These are phyloP conservation scores for Galeopterus variegatus DNA, from an alignment of 2,113 vertebrate genomes.

Conservation along the genomic window DNA sequence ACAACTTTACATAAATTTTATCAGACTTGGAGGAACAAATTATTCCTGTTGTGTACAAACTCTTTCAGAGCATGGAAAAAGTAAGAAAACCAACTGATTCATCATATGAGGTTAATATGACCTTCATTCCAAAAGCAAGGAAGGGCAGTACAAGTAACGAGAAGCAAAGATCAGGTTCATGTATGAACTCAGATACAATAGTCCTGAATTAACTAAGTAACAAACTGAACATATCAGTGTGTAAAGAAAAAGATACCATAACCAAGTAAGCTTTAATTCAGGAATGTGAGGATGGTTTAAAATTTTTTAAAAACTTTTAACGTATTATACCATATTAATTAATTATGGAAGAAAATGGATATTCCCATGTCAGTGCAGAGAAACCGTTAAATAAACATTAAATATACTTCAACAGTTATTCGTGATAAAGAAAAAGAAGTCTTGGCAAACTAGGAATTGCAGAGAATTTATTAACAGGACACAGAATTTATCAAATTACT, in stretches of 20 bases:
- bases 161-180: background rate
- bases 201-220: background rate
- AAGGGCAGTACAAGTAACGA: background rate
- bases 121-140: background rate
- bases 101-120: background rate
- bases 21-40: background rate
- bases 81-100: background rate
- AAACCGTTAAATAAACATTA: constrained; percentile 2
- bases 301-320: background rate
- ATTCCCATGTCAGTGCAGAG: background rate
- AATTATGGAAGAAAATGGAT: constrained; percentile 15
- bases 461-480: background rate
- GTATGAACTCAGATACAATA: background rate
- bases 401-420: background rate
- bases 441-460: background rate
- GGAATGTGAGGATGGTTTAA: constrained; percentile 1
- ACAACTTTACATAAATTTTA: background rate
- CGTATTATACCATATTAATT: background rate
- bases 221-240: background rate
- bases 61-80: background rate
- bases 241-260: background rate
- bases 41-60: background rate
- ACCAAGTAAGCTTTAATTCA: background rate
- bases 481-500: background rate
- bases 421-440: background rate